Base-by-base conservation (phyloP, 2,888 invertebrate genomes). In the Callosobruchus maculatus region DNA sequence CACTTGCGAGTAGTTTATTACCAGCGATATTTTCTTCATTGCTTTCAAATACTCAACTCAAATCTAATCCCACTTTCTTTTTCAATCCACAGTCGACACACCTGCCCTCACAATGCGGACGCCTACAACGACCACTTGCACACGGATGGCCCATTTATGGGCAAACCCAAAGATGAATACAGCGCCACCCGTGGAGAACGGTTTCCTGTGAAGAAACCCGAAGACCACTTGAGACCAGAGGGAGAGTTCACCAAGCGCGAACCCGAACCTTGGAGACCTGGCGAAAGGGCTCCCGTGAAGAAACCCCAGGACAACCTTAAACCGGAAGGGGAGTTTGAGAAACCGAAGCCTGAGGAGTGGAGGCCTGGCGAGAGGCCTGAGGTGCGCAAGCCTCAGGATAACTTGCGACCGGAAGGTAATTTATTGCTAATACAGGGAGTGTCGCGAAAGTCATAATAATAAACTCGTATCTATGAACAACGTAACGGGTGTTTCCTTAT, bases 51-150 rank as follows among this genome's bases (percentile, higher is more conserved):
- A n/a, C n/a, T n/a, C n/a, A n/a, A 49, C n/a, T 20, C 30, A 68
- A 2, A 68, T 68, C 13, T n/a, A 21, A 21, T 31, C n/a, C n/a
- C n/a, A n/a, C n/a, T n/a, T n/a, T n/a, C n/a, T n/a, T n/a, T n/a
- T n/a, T n/a, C n/a, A n/a, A 49, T 26, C 90, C 89, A 0, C 87
- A 96, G 96, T 86, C 94, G 94, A 81, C 96, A 96, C 88, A 92
- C 93, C 83, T 96, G 96, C 88, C 91, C 94, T 80, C 95, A 95
- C 88, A 83, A 87, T 68, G 85, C 86, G 84, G 90, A 91, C 86
- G 88, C 89, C 66, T 87, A 92, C 84, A 92, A 92, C 84, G 94
- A 94, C 84, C 92, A 94, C 83, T 88, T 94, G 71, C 91, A 91
- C 73, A 89, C 91, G 80, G 94, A 94, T 83, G 94, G 94, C 20